A percentile compares a stretch with the other conserved stretches of the same genome.
These are phyloP conservation scores for Augochlora pura DNA, from an alignment of 1,140 invertebrate species.

Conservation along the genomic window DNA sequence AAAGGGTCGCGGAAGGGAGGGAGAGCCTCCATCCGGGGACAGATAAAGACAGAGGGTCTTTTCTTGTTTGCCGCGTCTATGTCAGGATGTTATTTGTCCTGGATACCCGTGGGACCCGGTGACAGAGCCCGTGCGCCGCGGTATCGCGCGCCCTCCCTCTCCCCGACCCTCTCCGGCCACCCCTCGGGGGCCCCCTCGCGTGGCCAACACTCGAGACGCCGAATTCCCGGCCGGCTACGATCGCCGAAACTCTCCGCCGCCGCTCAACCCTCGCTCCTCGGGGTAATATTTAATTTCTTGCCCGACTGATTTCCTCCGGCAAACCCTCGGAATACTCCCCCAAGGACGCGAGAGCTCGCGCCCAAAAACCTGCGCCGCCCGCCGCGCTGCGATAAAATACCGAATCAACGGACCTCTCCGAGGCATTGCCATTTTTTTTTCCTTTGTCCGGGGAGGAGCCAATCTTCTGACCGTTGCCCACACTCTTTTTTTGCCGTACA, in stretches of 20 bases:
- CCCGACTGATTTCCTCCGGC: conserved; percentile 66
- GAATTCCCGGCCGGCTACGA: conserved; percentile 36
- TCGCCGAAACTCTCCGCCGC: conserved; percentile 21
- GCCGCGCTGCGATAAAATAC: conserved; percentile 54
- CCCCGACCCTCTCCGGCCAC: neutral
- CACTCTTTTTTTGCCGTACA: neutral
- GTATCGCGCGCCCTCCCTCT: too few relatives aligned
- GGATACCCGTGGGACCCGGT: conserved; percentile 53
- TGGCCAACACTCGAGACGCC: conserved; percentile 33
- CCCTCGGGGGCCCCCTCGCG: neutral
- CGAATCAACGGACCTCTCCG: conserved; percentile 42
- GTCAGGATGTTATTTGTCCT: conserved; percentile 65
- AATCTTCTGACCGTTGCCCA: conserved; percentile 54
- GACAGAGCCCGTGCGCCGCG: conserved; percentile 42
- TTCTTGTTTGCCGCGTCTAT: conserved; percentile 63
- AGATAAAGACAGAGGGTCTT: conserved; percentile 4
- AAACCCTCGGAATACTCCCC: conserved; percentile 51
- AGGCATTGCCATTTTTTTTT: conserved; percentile 40
- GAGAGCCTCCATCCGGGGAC: neutral
- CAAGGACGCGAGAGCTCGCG: conserved; percentile 38
- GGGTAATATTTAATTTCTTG: conserved; percentile 75
- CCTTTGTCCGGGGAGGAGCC: conserved; percentile 15
- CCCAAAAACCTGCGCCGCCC: neutral
- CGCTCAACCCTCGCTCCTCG: conserved; percentile 46
- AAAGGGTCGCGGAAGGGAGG: conserved; percentile 41